A percentile compares a stretch with the other conserved stretches of the same genome.
Evolutionary conservation across 1,140 invertebrate genomes (phyloP).

Genomic region (Drosophila santomea): DNA sequence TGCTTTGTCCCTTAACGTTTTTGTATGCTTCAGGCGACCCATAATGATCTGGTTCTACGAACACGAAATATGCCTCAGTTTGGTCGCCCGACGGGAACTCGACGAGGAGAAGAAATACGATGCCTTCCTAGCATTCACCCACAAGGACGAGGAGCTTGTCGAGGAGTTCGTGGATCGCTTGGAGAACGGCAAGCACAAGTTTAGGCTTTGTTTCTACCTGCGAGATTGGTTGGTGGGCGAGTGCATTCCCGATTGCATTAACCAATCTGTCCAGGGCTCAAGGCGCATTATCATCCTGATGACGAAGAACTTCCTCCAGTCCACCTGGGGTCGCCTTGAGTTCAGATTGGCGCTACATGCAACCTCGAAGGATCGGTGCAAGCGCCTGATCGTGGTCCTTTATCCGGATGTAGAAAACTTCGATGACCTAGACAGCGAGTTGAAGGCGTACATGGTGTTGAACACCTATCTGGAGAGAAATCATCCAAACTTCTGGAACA

Average conservation of each 20-base stretch:
- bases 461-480: slow-evolving; percentile 32
- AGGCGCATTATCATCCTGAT: slow-evolving; percentile 34
- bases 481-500: slow-evolving; percentile 37
- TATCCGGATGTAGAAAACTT: slow-evolving; percentile 40
- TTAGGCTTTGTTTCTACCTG: slow-evolving; percentile 22
- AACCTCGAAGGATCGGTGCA: slow-evolving; percentile 33
- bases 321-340: slow-evolving; percentile 32
- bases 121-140: slow-evolving; percentile 24
- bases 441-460: slow-evolving; percentile 25
- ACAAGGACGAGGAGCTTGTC: slow-evolving; percentile 22
- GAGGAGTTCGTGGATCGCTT: slow-evolving; percentile 22
- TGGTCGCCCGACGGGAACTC: slow-evolving; percentile 9
- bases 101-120: slow-evolving; percentile 21
- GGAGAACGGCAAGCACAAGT: slow-evolving; percentile 6
- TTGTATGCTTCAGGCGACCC: slow-evolving; percentile 16
- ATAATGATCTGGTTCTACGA: slow-evolving; percentile 37
- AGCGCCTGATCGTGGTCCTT: slow-evolving; percentile 32
- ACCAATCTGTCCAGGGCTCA: slow-evolving; percentile 25
- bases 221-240: slow-evolving; percentile 24
- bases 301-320: slow-evolving; percentile 28
- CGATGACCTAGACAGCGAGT: slow-evolving; percentile 30
- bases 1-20: slow-evolving; percentile 4
- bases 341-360: slow-evolving; percentile 29
- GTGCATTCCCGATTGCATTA: slow-evolving; percentile 29
- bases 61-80: slow-evolving; percentile 23